These are phyloP conservation scores for Eubasilissa splendida DNA, from an alignment of 2,888 invertebrate species.

Conservation along the genomic window DNA sequence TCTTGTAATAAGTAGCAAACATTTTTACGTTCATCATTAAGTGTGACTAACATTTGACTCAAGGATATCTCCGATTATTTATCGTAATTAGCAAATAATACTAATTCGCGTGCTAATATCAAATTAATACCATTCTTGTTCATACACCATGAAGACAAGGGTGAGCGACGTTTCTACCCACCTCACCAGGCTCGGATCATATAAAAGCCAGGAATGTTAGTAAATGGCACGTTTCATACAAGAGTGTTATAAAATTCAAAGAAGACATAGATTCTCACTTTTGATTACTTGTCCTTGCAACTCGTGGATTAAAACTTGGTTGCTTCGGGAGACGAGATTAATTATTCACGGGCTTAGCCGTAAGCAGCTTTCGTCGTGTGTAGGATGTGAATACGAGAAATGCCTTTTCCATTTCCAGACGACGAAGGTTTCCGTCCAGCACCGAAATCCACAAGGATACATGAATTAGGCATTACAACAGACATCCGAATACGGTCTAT, in stretches of 20 bases:
- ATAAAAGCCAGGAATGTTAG: neutral
- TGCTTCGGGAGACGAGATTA: constrained; percentile 48
- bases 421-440: constrained; percentile 18
- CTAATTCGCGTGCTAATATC: constrained; percentile 15
- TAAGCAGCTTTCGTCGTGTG: constrained; percentile 53
- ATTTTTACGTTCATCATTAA: no score
- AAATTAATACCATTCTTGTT: neutral
- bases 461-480: constrained; percentile 17
- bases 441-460: constrained; percentile 1
- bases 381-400: constrained; percentile 48
- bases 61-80: constrained; percentile 17
- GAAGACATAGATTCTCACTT: no score
- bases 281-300: neutral
- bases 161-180: neutral
- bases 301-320: constrained; percentile 7
- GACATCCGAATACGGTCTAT: constrained; percentile 4
- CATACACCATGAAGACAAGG: neutral
- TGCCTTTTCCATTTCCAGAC: constrained; percentile 43
- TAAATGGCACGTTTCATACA: neutral
- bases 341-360: constrained; percentile 56
- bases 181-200: neutral
- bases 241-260: no score
- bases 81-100: constrained; percentile 24
- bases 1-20: no score
- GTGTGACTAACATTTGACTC: neutral